These are phyloP conservation scores for Sterrhoptilus dennistouni DNA, from an alignment of 2,113 vertebrate species.

Conservation along the genomic window DNA sequence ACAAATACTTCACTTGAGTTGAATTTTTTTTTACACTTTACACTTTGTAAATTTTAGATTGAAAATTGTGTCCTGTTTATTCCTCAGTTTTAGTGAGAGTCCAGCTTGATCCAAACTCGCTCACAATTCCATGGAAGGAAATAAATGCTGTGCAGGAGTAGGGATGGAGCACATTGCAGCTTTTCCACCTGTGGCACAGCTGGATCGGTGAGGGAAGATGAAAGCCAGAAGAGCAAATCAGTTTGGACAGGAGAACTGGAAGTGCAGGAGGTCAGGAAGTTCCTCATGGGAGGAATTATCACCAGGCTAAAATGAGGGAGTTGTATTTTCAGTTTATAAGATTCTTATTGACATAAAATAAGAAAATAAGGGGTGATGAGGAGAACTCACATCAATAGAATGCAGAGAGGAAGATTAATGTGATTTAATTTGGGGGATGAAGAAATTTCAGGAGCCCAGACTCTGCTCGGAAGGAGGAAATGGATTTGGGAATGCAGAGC, in stretches of 20 bases:
- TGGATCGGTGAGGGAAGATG: not conserved
- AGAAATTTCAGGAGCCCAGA: not conserved
- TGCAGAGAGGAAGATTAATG: not conserved
- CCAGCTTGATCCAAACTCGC: not conserved
- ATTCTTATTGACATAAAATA: not conserved
- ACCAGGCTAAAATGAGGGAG: not conserved
- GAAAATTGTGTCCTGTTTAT: not conserved
- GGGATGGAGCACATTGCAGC: not conserved
- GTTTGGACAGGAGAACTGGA: not conserved
- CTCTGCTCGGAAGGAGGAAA: not conserved
- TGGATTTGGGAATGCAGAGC: not conserved
- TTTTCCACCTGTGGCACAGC: not conserved
- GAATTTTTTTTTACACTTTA: not conserved
- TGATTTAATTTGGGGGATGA: not conserved
- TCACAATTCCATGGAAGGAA: not conserved
- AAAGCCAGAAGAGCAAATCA: not conserved
- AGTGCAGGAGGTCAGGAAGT: not conserved
- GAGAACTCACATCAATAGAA: accelerated
- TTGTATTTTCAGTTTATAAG: not conserved
- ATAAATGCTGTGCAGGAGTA: not conserved
- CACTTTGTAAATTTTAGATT: not conserved
- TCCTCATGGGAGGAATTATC: not conserved
- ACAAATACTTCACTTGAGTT: not conserved
- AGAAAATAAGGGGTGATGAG: not conserved
- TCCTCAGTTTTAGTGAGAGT: not conserved